Conservation (phyloP, 2,797 vertebrate species). For the Takifugu ocellatus region DNA sequence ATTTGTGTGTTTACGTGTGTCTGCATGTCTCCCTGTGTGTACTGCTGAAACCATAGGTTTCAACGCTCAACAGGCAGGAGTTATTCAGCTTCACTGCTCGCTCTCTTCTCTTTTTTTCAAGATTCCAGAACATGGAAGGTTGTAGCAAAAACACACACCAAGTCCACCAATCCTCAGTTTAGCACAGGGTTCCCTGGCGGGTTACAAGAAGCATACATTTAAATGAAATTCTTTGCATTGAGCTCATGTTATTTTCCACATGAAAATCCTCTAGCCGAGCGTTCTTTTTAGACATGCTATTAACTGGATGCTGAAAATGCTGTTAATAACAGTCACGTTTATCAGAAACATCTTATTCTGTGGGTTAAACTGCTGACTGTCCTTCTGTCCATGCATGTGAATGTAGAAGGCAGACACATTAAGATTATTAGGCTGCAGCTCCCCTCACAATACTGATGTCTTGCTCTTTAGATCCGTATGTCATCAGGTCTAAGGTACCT, state of each 20-base stretch:
- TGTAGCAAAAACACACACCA: slow-evolving; percentile 21
- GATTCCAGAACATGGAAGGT: slow-evolving; percentile 40
- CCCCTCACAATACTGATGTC: slow-evolving; percentile 16
- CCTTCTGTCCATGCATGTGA: slow-evolving; percentile 8
- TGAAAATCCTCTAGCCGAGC: too few relatives aligned
- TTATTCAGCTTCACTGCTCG: slow-evolving; percentile 42
- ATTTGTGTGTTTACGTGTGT: slow-evolving; percentile 14
- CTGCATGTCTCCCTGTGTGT: slow-evolving; percentile 6
- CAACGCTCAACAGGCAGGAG: slow-evolving; percentile 64
- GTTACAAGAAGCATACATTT: slow-evolving; percentile 1
- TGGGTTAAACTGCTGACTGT: too few relatives aligned
- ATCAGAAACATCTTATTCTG: background rate
- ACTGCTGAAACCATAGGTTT: slow-evolving; percentile 58
- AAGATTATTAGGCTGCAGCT: background rate
- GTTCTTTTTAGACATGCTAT: background rate
- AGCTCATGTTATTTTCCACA: too few relatives aligned
- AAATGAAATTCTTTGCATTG: too few relatives aligned
- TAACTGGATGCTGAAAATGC: background rate
- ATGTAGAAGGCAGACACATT: background rate
- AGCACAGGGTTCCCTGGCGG: too few relatives aligned
- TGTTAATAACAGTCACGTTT: background rate
- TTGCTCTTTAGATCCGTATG: slow-evolving; percentile 27
- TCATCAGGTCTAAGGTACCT: slow-evolving; percentile 33
- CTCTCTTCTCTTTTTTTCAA: slow-evolving; percentile 43
- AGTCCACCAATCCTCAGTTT: too few relatives aligned